These are phyloP conservation scores for Yponomeuta evonymella DNA, from an alignment of 2,888 invertebrate species.

Conservation along the genomic window DNA sequence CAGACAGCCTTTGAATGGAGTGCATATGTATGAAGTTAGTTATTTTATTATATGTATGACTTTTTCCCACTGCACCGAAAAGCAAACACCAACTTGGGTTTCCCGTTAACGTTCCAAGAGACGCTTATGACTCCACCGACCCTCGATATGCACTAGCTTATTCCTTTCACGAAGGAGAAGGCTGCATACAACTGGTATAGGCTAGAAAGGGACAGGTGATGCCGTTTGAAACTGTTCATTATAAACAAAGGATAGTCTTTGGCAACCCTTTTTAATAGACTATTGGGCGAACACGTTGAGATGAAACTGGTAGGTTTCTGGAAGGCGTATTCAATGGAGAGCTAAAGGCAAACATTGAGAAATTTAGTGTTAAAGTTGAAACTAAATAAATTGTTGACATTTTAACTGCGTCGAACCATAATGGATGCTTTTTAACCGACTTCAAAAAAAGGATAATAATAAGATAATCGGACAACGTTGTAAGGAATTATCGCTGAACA, in stretches of 20 bases:
- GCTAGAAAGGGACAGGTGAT: constrained; percentile 38
- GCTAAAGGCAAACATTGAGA: neutral
- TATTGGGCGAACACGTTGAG: constrained; percentile 56
- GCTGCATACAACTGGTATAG: constrained; percentile 21
- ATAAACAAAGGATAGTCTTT: constrained; percentile 75
- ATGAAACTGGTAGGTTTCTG: constrained; percentile 30
- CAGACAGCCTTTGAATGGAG: no score
- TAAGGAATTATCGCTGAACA: no score
- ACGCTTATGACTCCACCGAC: constrained; percentile 47
- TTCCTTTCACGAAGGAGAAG: constrained; percentile 29
- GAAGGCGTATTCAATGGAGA: neutral
- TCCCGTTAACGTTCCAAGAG: constrained; percentile 69
- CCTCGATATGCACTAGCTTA: constrained; percentile 68
- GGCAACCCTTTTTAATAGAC: constrained; percentile 60
- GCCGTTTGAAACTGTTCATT: constrained; percentile 65
- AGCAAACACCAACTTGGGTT: constrained; percentile 37
- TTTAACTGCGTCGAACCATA: no score
- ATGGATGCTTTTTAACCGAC: no score
- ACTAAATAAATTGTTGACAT: no score
- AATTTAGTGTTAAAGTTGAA: no score
- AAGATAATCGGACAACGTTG: no score
- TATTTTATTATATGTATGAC: neutral
- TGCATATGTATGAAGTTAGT: no score
- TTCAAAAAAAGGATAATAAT: no score
- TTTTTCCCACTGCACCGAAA: neutral